These are phyloP conservation scores for Globia sparganii DNA, from an alignment of 2,888 invertebrate species.

Conservation along the genomic window DNA sequence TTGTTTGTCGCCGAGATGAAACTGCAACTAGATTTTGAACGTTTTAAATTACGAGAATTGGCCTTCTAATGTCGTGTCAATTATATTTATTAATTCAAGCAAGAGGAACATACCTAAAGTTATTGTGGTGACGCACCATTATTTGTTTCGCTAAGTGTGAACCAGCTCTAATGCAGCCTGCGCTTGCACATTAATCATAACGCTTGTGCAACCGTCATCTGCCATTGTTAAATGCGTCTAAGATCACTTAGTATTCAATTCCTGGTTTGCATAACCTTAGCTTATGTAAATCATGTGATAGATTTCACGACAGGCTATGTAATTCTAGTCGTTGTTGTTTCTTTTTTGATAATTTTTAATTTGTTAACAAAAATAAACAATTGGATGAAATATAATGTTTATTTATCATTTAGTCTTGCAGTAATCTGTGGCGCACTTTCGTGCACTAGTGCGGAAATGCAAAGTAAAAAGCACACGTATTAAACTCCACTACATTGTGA, in stretches of 20 bases:
- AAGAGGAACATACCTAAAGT: background rate
- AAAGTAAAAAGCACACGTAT: background rate
- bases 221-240: conserved; percentile 53
- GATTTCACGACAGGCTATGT: conserved; percentile 11
- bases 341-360: background rate
- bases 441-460: background rate
- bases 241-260: conserved; percentile 62
- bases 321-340: background rate
- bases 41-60: no score
- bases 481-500: background rate
- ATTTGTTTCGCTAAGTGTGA: conserved; percentile 10
- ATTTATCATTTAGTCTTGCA: background rate
- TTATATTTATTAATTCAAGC: background rate
- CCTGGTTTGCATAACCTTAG: conserved; percentile 62
- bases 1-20: no score
- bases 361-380: background rate
- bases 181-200: conserved; percentile 44
- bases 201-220: conserved; percentile 52
- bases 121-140: background rate
- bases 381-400: background rate
- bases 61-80: background rate
- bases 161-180: conserved; percentile 36
- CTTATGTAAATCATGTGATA: conserved; percentile 36
- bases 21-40: no score
- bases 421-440: background rate